phyloP scores from a whole-genome alignment of 2,797 vertebrate genomes.

The Sus cebifrons region DNA sequence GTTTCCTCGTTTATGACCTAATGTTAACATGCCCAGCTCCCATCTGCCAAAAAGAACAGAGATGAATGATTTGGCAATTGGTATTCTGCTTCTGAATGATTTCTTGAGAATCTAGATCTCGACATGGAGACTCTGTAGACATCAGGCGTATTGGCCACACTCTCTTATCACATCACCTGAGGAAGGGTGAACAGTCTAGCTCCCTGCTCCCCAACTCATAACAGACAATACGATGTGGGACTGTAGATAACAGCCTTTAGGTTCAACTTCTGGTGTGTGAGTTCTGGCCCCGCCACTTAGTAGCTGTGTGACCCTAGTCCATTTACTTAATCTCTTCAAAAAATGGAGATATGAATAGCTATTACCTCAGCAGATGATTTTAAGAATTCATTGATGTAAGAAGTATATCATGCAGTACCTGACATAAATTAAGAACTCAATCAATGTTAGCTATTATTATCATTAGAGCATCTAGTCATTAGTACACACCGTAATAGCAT shows the following conservation, averaged over 20 bases:
- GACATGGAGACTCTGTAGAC: neutral
- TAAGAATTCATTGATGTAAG: conserved; percentile 5
- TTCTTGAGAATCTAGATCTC: conserved; percentile 28
- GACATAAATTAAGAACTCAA: neutral
- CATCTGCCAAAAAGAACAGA: neutral
- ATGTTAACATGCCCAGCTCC: neutral
- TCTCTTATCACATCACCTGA: neutral
- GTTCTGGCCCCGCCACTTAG: neutral
- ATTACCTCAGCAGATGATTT: neutral
- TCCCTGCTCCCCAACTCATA: neutral
- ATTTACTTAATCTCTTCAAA: conserved; percentile 31
- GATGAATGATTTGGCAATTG: neutral
- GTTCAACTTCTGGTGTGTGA: neutral
- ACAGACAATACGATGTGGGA: neutral
- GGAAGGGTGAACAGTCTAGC: neutral
- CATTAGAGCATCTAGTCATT: neutral
- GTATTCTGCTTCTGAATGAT: conserved; percentile 20
- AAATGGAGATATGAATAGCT: neutral
- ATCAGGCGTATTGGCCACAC: neutral
- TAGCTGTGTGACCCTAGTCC: neutral
- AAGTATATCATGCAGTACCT: neutral
- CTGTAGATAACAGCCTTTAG: neutral
- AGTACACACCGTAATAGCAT: neutral
- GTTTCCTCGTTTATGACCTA: neutral
- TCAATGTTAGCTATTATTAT: neutral